phyloP scores from a whole-genome alignment of 2,797 vertebrate genomes.

The Chaetodon trifasciatus region DNA sequence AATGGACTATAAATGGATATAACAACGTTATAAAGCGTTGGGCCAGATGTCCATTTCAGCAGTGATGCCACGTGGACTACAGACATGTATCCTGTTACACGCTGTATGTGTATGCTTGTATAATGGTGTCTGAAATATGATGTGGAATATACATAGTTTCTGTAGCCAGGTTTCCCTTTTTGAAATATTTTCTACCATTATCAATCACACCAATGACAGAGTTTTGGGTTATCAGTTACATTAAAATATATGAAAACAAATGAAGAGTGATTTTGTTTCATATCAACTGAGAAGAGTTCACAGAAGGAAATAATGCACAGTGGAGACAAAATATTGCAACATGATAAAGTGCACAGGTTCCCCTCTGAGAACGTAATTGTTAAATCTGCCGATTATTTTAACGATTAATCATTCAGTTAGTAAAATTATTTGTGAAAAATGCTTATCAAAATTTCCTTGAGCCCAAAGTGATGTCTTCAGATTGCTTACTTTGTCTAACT shows the following conservation, averaged over 20 bases:
- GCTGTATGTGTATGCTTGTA: constrained; percentile 17
- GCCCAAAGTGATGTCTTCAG: no score
- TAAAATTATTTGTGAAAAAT: no score
- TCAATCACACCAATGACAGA: constrained; percentile 6
- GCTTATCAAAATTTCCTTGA: no score
- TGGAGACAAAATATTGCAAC: not conserved
- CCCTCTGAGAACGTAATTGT: not conserved
- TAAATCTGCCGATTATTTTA: no score
- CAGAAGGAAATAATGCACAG: not conserved
- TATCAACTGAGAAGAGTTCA: not conserved
- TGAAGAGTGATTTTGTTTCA: constrained; percentile 37
- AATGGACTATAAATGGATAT: constrained; percentile 38
- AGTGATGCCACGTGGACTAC: constrained; percentile 17
- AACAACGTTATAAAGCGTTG: not conserved
- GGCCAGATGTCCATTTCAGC: constrained; percentile 13
- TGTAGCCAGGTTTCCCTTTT: constrained; percentile 17
- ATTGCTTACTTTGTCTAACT: no score
- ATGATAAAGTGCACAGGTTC: not conserved
- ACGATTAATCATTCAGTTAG: no score
- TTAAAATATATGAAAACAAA: constrained; percentile 50
- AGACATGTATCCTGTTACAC: constrained; percentile 27
- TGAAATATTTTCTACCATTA: constrained; percentile 30
- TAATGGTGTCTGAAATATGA: constrained; percentile 21
- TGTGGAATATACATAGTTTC: constrained; percentile 24
- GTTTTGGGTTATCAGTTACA: constrained; percentile 41